Percentiles rank a stretch among this genome's conserved stretches.
These are phyloP conservation scores for Tenthredo amoena DNA, from an alignment of 2,888 invertebrate species.

Conservation along the genomic window DNA sequence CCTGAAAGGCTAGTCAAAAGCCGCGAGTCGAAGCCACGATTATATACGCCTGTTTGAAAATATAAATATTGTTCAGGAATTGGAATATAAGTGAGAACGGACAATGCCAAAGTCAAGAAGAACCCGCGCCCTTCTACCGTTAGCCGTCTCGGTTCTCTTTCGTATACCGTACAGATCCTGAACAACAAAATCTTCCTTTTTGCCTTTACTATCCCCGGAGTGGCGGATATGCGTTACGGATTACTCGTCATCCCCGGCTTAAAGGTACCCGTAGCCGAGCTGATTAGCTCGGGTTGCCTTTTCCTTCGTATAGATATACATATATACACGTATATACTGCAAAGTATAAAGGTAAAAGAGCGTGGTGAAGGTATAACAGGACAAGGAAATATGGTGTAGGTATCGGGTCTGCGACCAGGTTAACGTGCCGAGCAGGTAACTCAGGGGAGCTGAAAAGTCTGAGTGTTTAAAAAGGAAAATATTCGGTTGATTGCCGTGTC, in stretches of 20 bases:
- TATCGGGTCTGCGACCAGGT: slow-evolving; percentile 41
- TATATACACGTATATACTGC: background rate
- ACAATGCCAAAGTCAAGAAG: slow-evolving; percentile 46
- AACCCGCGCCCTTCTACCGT: slow-evolving; percentile 24
- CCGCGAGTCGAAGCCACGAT: slow-evolving; percentile 25
- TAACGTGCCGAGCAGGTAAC: slow-evolving; percentile 37
- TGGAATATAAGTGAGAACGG: slow-evolving; percentile 41
- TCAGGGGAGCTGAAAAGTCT: slow-evolving; percentile 43
- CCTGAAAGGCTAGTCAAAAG: slow-evolving; percentile 30
- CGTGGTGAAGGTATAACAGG: slow-evolving; percentile 1
- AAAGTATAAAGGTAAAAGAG: slow-evolving; percentile 16
- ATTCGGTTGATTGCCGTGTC: slow-evolving; percentile 67
- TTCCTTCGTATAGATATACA: slow-evolving; percentile 13
- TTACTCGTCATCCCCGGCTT: slow-evolving; percentile 50
- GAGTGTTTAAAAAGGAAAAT: slow-evolving; percentile 60
- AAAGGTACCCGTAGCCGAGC: slow-evolving; percentile 48
- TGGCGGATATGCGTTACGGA: slow-evolving; percentile 51
- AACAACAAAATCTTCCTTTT: slow-evolving; percentile 43
- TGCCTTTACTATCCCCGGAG: slow-evolving; percentile 29
- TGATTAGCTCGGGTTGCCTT: slow-evolving; percentile 50
- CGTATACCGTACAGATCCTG: background rate
- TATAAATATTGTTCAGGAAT: slow-evolving; percentile 48
- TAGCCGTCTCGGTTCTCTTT: background rate
- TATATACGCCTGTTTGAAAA: slow-evolving; percentile 35
- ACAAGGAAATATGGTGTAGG: slow-evolving; percentile 23